Percentiles rank a stretch among this genome's conserved stretches.
phyloP scores from a whole-genome alignment of 2,888 invertebrate species.

The Lasius platythorax region DNA sequence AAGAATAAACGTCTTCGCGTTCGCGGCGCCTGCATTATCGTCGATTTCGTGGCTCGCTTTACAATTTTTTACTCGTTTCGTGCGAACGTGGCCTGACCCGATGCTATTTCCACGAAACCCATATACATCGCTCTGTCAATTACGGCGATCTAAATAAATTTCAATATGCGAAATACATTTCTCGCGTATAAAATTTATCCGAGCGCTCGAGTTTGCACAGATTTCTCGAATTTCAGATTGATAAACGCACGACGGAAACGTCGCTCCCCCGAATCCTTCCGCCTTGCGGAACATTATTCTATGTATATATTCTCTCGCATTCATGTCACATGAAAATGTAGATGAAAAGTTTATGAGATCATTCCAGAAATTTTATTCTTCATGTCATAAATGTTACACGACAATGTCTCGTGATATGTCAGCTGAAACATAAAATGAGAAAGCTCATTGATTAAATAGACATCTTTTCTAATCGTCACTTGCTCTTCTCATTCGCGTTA shows the following conservation, averaged over 20 bases:
- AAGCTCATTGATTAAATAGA: not conserved
- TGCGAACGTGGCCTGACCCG: not conserved
- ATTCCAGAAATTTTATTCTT: not conserved
- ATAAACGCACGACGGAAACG: conserved; percentile 19
- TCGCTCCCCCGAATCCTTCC: conserved; percentile 8
- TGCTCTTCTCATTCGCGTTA: not conserved
- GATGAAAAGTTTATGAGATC: conserved; percentile 9
- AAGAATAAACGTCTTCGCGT: conserved; percentile 50
- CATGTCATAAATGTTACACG: not conserved
- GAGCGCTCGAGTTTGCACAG: not conserved
- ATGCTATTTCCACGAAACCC: conserved; percentile 14
- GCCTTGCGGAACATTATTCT: conserved; percentile 11
- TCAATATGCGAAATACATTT: not conserved
- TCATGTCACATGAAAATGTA: conserved; percentile 16
- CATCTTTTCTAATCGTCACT: not conserved
- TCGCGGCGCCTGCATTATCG: conserved; percentile 43
- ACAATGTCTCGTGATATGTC: not conserved
- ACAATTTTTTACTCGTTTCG: conserved; percentile 35
- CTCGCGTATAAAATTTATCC: conserved; percentile 23
- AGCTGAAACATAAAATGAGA: not conserved
- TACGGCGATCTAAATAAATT: conserved; percentile 10
- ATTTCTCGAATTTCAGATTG: conserved; percentile 24
- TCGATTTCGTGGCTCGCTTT: conserved; percentile 53
- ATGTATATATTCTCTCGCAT: not conserved
- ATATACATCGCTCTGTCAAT: conserved; percentile 32